Percentiles rank a stretch among this genome's conserved stretches.
Evolutionary conservation across 2,113 vertebrate genomes (phyloP).

Genomic region (Girardinichthys multiradiatus): DNA sequence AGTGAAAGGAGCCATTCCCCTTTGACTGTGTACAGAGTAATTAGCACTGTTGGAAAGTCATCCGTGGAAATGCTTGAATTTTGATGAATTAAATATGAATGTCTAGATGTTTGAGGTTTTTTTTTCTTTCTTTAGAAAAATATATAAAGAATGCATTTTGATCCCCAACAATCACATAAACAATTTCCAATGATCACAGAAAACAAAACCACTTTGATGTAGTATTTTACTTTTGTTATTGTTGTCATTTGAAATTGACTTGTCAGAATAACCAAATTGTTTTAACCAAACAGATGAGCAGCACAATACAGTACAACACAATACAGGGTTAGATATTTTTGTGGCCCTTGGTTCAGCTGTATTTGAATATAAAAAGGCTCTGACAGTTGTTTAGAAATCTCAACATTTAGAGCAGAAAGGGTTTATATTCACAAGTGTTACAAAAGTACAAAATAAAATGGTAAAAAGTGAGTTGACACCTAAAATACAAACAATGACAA

Average conservation of each 20-base stretch:
- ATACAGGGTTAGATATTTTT: too few relatives aligned
- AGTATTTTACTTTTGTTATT: too few relatives aligned
- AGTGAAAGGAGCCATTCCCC: too few relatives aligned
- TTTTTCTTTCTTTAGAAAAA: slow-evolving; percentile 18
- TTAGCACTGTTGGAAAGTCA: slow-evolving; percentile 3
- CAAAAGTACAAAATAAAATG: background rate
- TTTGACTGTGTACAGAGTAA: background rate
- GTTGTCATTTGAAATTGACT: slow-evolving; percentile 17
- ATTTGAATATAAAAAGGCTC: too few relatives aligned
- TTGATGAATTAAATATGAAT: slow-evolving; percentile 41
- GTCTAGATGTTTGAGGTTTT: background rate
- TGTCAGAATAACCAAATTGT: slow-evolving; percentile 1
- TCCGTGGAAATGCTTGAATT: slow-evolving; percentile 13
- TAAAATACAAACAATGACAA: background rate
- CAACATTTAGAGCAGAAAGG: background rate
- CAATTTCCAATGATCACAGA: slow-evolving; percentile 17
- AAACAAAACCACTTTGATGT: slow-evolving; percentile 12
- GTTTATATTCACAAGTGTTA: slow-evolving; percentile 9
- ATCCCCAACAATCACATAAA: too few relatives aligned
- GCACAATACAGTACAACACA: background rate
- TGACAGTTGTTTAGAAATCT: too few relatives aligned
- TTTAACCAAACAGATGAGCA: slow-evolving; percentile 37
- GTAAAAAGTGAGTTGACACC: slow-evolving; percentile 7
- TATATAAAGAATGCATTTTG: slow-evolving; percentile 14
- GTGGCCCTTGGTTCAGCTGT: too few relatives aligned